phyloP scores from a whole-genome alignment of 1,140 invertebrate species.

The Schlechtendalia chinensis region DNA sequence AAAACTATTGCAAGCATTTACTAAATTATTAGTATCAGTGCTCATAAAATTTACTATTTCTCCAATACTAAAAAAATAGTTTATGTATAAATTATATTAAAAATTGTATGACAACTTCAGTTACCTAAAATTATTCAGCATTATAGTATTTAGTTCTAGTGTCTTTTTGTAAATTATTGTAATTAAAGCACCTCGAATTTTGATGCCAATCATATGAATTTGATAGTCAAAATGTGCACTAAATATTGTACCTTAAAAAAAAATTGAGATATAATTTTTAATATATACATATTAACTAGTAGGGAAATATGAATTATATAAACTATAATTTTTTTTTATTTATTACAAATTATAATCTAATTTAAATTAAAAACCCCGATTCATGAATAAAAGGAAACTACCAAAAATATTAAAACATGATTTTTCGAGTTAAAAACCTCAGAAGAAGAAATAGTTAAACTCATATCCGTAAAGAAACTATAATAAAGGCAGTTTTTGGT shows the following conservation, averaged over 20 bases:
- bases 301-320: not conserved
- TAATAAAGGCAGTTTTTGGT: too few relatives aligned
- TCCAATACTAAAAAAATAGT: conserved; percentile 67
- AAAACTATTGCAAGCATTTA: conserved; percentile 93
- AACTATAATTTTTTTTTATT: too few relatives aligned
- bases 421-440: too few relatives aligned
- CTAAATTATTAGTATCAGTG: conserved; percentile 90
- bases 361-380: too few relatives aligned
- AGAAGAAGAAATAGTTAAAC: too few relatives aligned
- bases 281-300: not conserved
- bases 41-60: conserved; percentile 97
- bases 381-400: too few relatives aligned
- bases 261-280: not conserved
- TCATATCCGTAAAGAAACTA: too few relatives aligned
- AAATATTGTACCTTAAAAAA: conserved; percentile 67
- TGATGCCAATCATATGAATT: conserved; percentile 80
- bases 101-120: conserved; percentile 37
- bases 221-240: conserved; percentile 87
- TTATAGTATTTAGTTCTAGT: conserved; percentile 61
- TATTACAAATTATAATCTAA: too few relatives aligned
- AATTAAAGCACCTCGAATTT: conserved; percentile 81
- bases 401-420: too few relatives aligned
- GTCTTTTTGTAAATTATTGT: conserved; percentile 85
- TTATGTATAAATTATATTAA: conserved; percentile 26
- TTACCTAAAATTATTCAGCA: conserved; percentile 56